Percentiles rank a stretch among this genome's conserved stretches.
Evolutionary conservation across 2,113 vertebrate species (phyloP).

Genomic region (Chionis minor): DNA sequence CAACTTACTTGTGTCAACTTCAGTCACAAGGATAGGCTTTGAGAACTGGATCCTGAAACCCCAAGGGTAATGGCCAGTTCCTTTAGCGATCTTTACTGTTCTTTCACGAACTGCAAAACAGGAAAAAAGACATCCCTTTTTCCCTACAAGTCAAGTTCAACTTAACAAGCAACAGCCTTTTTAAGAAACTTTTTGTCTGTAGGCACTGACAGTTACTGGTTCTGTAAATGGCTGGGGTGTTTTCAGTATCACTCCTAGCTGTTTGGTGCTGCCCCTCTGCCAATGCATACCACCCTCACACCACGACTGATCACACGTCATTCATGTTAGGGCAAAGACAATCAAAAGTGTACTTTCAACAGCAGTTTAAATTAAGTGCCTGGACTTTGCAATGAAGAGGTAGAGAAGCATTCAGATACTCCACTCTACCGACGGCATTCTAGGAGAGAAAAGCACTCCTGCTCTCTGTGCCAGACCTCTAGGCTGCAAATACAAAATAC

Average conservation of each 20-base stretch:
- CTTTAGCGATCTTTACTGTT: slow-evolving; percentile 85
- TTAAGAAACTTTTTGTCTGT: not conserved
- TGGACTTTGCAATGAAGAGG: not conserved
- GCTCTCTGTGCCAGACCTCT: not conserved
- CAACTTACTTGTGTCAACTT: slow-evolving; percentile 92
- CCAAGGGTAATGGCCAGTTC: slow-evolving; percentile 88
- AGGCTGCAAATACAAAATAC: not conserved
- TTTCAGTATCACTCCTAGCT: not conserved
- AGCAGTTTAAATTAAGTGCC: not conserved
- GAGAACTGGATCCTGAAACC: slow-evolving; percentile 93
- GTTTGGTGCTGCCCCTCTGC: not conserved
- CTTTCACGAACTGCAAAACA: slow-evolving; percentile 83
- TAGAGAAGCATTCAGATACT: not conserved
- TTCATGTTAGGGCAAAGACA: not conserved
- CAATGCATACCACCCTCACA: fast-evolving
- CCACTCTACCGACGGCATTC: fast-evolving
- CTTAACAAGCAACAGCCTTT: not conserved
- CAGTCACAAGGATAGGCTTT: slow-evolving; percentile 90
- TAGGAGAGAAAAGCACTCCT: not conserved
- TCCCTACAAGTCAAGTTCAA: not conserved
- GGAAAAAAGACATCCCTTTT: not conserved
- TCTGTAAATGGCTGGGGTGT: not conserved
- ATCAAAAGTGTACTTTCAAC: not conserved
- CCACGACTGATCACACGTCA: not conserved
- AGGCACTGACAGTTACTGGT: not conserved